Evolutionary conservation across 1,140 invertebrate genomes (phyloP).

Genomic region (Pachyrhynchus sulphureomaculatus): DNA sequence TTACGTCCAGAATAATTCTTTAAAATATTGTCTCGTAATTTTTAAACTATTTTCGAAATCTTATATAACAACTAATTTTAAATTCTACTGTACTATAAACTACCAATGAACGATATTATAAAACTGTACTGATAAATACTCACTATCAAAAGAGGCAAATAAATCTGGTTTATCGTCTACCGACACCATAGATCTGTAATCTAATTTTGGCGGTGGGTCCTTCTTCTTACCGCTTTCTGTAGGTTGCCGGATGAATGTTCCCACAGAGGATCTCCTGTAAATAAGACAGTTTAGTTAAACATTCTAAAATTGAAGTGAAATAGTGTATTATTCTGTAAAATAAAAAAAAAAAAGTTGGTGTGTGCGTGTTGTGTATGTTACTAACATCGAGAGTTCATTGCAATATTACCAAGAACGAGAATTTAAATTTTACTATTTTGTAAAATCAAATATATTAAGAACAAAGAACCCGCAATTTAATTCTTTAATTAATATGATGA

Average conservation of each 20-base stretch:
- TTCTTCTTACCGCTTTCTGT: conserved; percentile 60
- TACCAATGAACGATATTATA: too few relatives aligned
- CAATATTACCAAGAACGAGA: too few relatives aligned
- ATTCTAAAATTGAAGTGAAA: neutral
- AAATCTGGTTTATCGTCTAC: conserved; percentile 93
- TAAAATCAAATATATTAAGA: too few relatives aligned
- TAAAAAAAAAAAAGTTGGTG: neutral
- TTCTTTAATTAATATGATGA: too few relatives aligned
- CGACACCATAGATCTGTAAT: conserved; percentile 89
- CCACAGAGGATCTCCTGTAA: conserved; percentile 75
- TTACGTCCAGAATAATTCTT: too few relatives aligned
- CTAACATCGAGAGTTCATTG: too few relatives aligned
- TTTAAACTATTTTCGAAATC: too few relatives aligned
- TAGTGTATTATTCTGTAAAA: neutral
- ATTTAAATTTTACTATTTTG: too few relatives aligned
- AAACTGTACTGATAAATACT: conserved; percentile 59
- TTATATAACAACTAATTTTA: too few relatives aligned
- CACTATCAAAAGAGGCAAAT: conserved; percentile 92
- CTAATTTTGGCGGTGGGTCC: conserved; percentile 68
- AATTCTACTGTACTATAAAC: too few relatives aligned
- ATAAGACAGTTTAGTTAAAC: neutral
- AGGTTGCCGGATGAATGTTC: conserved; percentile 70
- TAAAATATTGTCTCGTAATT: too few relatives aligned
- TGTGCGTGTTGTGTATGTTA: conserved; percentile 12
- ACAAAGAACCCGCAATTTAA: too few relatives aligned